Percentiles rank a stretch among this genome's conserved stretches.
phyloP scores from a whole-genome alignment of 2,888 invertebrate genomes.

The Tinea trinotella region DNA sequence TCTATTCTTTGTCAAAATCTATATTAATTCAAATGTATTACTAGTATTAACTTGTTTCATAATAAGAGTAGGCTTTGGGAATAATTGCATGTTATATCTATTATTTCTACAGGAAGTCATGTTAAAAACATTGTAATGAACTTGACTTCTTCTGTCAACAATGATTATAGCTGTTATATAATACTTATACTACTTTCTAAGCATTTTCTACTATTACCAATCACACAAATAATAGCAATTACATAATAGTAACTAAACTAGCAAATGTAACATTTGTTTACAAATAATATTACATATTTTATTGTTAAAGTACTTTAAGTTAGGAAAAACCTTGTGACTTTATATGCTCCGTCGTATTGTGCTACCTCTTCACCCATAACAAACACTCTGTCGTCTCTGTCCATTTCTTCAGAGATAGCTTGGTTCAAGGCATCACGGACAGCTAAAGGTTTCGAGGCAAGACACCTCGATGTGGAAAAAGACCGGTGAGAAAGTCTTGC shows the following conservation, averaged over 20 bases:
- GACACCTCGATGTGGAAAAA: constrained; percentile 53
- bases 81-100: too few species aligned
- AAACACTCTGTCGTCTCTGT: constrained; percentile 91
- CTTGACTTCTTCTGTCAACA: constrained; percentile 33
- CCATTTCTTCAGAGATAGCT: constrained; percentile 98
- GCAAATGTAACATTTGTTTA: neutral
- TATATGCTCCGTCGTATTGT: constrained; percentile 98
- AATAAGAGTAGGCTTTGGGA: too few species aligned
- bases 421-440: constrained; percentile 97
- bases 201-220: neutral
- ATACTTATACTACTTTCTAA: neutral
- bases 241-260: neutral
- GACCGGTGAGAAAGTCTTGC: constrained; percentile 47
- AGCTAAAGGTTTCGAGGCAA: constrained; percentile 80
- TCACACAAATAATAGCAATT: neutral
- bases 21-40: too few species aligned
- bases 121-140: neutral
- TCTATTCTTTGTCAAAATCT: too few species aligned
- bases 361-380: constrained; percentile 98
- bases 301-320: neutral
- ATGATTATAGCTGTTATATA: constrained; percentile 42
- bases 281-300: neutral
- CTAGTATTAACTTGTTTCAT: too few species aligned
- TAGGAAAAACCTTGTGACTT: constrained; percentile 79
- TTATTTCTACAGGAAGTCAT: neutral